phyloP scores from a whole-genome alignment of 2,888 invertebrate genomes.

The Alloscopus bannaensis region DNA sequence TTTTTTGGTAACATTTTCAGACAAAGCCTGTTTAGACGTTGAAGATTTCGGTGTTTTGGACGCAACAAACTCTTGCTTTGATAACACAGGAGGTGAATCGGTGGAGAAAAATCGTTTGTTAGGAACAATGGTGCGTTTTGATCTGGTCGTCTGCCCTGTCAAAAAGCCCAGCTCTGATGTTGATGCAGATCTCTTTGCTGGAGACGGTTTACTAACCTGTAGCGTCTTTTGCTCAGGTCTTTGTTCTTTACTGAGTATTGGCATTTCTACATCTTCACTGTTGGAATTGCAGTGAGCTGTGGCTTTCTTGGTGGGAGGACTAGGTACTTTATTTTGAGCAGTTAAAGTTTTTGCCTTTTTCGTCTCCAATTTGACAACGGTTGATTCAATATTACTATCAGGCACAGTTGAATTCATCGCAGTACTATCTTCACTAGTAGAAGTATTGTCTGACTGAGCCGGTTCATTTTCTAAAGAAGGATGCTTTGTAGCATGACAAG shows the following conservation, averaged over 20 bases:
- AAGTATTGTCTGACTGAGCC: background rate
- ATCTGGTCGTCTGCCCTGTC: conserved; percentile 36
- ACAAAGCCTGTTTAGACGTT: background rate
- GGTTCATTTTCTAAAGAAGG: background rate
- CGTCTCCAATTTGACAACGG: no score
- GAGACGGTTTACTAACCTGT: conserved; percentile 40
- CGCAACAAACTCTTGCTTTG: background rate
- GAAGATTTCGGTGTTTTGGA: background rate
- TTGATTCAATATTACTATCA: no score
- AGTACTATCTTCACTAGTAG: background rate
- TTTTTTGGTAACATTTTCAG: background rate
- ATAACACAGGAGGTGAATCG: conserved; percentile 16
- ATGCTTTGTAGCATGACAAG: background rate
- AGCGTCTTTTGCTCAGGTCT: background rate
- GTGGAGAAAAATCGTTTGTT: conserved; percentile 54
- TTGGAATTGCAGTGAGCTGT: no score
- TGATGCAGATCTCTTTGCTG: conserved; percentile 15
- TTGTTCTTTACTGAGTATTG: conserved; percentile 3
- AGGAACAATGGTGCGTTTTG: conserved; percentile 52
- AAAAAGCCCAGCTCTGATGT: conserved; percentile 31
- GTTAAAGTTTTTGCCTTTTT: no score
- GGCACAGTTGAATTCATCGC: no score
- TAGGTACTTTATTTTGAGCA: no score
- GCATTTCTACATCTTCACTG: conserved; percentile 16
- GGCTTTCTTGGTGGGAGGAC: background rate